Evolutionary conservation across 2,113 vertebrate genomes (phyloP), one percentile per base, ranked within the genome.

Genomic region (Daubentonia madagascariensis): DNA sequence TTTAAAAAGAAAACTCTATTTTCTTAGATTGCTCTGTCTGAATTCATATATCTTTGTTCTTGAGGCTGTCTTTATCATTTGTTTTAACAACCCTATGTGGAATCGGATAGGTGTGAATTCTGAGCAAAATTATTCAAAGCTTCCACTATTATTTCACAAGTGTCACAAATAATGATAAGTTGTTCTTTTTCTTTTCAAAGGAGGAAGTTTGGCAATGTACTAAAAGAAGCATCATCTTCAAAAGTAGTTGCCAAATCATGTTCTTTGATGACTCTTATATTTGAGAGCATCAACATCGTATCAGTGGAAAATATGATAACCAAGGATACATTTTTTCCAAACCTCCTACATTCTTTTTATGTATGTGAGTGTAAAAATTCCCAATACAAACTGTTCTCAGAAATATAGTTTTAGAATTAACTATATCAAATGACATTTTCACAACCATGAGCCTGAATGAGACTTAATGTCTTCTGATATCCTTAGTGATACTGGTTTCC

Each of bases 111-210:
- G 52, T 67, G 16, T 84, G 40, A 94, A 92, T 92, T 89, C 57
- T 59, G 83, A 96, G 88, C 14, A 91, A 91, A 94, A 84, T 25
- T 72, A 70, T 79, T 86, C 68, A 96, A 94, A 88, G 52, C 25
- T 94, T 94, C 43, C 35, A 78, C 72, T 88, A 97, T 91, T 68
- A 78, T 97, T 87, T 88, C 83, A 84, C 91, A 88, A 88, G 70
- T 78, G 45, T 87, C 83, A 91, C 83, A 78, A 91, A 88, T 61
- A 91, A 91, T 87, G 70, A 94, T 70, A 70, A n/a, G 43, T 48
- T 95, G 30, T 90, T 79, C 16, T 54, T 84, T 76, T 45, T n/a
- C 45, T 76, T 80, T 63, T 94, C 40, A 78, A 35, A 89, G 61
- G 59, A 85, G 37, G 30, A 67, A 76, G n/a, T 85, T 78, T 92